Evolutionary conservation across 2,888 invertebrate species (phyloP).

Genomic region (Ornithoptera priamus): DNA sequence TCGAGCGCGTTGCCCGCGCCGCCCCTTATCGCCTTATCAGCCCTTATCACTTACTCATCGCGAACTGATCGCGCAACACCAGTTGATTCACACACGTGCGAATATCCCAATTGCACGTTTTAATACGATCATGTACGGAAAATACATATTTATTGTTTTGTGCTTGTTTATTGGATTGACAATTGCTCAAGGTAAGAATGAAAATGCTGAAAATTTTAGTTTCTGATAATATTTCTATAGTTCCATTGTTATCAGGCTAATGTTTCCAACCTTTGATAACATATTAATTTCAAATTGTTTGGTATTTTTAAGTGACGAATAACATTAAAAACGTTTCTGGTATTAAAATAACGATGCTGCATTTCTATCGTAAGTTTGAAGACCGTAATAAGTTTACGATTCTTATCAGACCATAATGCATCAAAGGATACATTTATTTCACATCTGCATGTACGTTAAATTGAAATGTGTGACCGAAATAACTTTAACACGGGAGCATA

Average conservation of each 20-base stretch:
- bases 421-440: conserved; percentile 62
- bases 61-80: conserved; percentile 61
- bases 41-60: conserved; percentile 72
- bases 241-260: background rate
- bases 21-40: conserved; percentile 68
- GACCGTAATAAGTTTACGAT: conserved; percentile 37
- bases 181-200: conserved; percentile 61
- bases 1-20: conserved; percentile 43
- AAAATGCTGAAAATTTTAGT: conserved; percentile 29
- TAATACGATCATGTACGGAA: conserved; percentile 55
- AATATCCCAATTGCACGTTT: conserved; percentile 50
- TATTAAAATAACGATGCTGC: background rate
- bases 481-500: conserved; percentile 45
- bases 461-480: conserved; percentile 48
- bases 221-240: background rate
- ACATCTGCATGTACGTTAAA: conserved; percentile 43
- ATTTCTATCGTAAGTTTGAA: background rate
- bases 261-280: background rate
- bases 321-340: background rate
- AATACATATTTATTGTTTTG: conserved; percentile 48
- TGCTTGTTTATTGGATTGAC: conserved; percentile 55
- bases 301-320: background rate
- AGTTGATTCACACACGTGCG: conserved; percentile 58
- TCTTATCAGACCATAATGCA: conserved; percentile 62
- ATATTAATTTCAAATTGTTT: background rate